A percentile compares a stretch with the other conserved stretches of the same genome.
Evolutionary conservation across 2,888 invertebrate genomes (phyloP).

Genomic region (Steromphala cineraria): DNA sequence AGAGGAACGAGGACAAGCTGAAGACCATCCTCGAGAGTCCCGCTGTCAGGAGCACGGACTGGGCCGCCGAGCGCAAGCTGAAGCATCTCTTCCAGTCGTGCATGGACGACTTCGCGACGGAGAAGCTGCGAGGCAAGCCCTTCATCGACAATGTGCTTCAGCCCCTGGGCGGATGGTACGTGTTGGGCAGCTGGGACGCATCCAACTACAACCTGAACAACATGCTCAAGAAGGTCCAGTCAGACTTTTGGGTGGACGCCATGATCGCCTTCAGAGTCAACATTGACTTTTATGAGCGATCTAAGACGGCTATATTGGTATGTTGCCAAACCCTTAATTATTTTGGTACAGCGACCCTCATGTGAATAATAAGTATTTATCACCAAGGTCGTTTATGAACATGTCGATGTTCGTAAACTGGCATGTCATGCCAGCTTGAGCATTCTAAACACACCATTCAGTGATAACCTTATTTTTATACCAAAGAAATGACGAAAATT

Average conservation of each 20-base stretch:
- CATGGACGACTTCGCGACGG: slow-evolving; percentile 70
- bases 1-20: slow-evolving; percentile 56
- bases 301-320: slow-evolving; percentile 22
- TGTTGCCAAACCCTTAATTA: too few species aligned
- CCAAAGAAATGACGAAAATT: too few species aligned
- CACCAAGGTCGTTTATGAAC: too few species aligned
- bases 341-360: too few species aligned
- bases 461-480: too few species aligned
- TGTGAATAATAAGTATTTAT: too few species aligned
- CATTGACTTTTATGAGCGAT: not conserved
- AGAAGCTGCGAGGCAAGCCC: slow-evolving; percentile 51
- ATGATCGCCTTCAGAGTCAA: slow-evolving; percentile 38
- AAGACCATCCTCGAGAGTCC: slow-evolving; percentile 43
- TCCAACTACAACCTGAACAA: slow-evolving; percentile 52
- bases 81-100: slow-evolving; percentile 80
- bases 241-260: slow-evolving; percentile 63
- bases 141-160: slow-evolving; percentile 54
- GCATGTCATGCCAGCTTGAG: too few species aligned
- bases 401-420: too few species aligned
- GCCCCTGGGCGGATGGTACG: slow-evolving; percentile 62
- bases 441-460: too few species aligned
- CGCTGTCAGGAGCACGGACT: slow-evolving; percentile 40
- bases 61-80: slow-evolving; percentile 78
- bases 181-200: slow-evolving; percentile 50
- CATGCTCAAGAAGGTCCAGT: slow-evolving; percentile 53